Evolutionary conservation across 2,888 invertebrate genomes (phyloP).

Genomic region (Ametastegia equiseti): DNA sequence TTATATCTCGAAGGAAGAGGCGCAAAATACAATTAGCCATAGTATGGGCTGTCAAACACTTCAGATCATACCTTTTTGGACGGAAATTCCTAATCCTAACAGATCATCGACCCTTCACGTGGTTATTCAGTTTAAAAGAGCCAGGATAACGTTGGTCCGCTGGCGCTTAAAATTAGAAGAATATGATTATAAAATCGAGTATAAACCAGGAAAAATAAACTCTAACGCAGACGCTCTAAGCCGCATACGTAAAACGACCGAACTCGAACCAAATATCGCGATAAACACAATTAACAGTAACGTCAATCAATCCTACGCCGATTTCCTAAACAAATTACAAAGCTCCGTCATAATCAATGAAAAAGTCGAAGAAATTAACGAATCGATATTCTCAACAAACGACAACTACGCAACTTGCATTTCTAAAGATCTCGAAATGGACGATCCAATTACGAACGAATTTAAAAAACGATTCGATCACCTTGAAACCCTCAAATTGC

Average conservation of each 20-base stretch:
- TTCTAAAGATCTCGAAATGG: constrained; percentile 33
- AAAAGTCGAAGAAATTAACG: neutral
- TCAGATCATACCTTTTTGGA: constrained; percentile 71
- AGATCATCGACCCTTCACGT: constrained; percentile 68
- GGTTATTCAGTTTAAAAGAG: constrained; percentile 67
- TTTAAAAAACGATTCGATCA: constrained; percentile 40
- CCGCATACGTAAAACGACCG: too few relatives aligned
- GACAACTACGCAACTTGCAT: constrained; percentile 40
- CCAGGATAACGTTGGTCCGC: constrained; percentile 61
- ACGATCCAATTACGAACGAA: neutral
- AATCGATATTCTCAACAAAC: neutral
- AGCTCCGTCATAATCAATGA: neutral
- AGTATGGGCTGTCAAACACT: constrained; percentile 67
- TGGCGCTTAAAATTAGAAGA: constrained; percentile 67
- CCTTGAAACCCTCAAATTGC: neutral
- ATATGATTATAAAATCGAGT: constrained; percentile 65
- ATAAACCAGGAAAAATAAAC: constrained; percentile 64
- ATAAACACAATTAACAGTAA: too few relatives aligned
- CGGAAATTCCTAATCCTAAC: constrained; percentile 67
- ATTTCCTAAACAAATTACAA: neutral
- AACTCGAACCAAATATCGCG: too few relatives aligned
- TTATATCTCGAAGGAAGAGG: too few relatives aligned
- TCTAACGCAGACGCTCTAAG: constrained; percentile 63
- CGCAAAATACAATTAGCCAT: too few relatives aligned
- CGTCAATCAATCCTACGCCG: neutral